Base-by-base conservation (phyloP, 2,113 vertebrate genomes). In the Dissostichus mawsoni region DNA sequence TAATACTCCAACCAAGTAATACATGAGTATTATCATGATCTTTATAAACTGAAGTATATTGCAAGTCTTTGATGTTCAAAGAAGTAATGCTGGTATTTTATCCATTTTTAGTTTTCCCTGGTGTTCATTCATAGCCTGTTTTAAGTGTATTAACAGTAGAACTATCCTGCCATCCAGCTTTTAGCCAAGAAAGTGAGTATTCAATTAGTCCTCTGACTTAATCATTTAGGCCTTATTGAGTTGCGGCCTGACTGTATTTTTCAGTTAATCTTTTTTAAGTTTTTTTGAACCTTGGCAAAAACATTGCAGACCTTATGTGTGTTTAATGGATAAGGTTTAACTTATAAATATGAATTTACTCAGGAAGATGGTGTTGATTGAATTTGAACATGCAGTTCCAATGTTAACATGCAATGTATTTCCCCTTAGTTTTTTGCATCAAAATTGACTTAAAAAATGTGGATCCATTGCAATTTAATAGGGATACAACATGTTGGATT, bases 261-360 rank as follows among this genome's bases (percentile, higher is more conserved):
- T 84, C 36, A 62, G 23, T 52, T 72, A 73, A 83, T 80, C 29
- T 23, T 74, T 84, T 83, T 51, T 61, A 61, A 67, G 47, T 17
- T 45, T 3, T 13, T 77, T 75, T 83, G 80, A 2, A 69, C 45
- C 3, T 0, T 67, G 3, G 29, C 3, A 14, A 64, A 64, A 80
- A 65, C 47, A 53, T 65, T 36, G 29, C 59, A 14, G 20, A 5
- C 2, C 2, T 29, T 51, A 2, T 72, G 8, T 6, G 17, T 41
- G 4, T 13, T 50, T 33, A 18, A 62, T 16, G 2, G 12, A 57
- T 33, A 17, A 69, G 4, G 44, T 59, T 45, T 61, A 65, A 78
- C 44, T 7, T 14, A 14, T 25, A 76, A 66, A 69, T 33, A 64
- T 63, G 25, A 55, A 47, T 77, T 76, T 76, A 8, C 13, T 25